Evolutionary conservation across 2,888 invertebrate species (phyloP).

Genomic region (Melinopterus prodromus): DNA sequence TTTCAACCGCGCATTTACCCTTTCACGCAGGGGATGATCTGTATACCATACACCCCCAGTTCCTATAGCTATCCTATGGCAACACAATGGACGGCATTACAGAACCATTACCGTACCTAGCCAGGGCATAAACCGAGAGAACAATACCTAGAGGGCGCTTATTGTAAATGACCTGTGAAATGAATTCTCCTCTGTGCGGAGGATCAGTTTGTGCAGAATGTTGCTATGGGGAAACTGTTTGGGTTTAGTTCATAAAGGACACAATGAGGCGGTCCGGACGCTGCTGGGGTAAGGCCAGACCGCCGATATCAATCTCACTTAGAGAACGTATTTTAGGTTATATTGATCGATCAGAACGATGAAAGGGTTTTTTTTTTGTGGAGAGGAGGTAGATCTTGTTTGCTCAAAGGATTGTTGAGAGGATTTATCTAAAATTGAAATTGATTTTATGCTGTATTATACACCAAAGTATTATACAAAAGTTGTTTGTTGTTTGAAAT

Average conservation of each 20-base stretch:
- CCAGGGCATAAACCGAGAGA: background rate
- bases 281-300: background rate
- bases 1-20: no score
- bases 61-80: background rate
- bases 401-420: no score
- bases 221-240: background rate
- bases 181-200: background rate
- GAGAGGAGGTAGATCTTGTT: no score
- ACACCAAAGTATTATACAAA: no score
- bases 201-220: background rate
- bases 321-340: background rate
- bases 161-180: conserved; percentile 4
- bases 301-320: background rate
- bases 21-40: no score
- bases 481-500: no score
- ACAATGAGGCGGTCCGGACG: background rate
- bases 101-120: background rate
- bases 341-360: background rate
- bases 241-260: background rate
- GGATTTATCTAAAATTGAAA: no score
- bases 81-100: background rate
- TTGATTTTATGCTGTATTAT: no score
- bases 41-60: no score
- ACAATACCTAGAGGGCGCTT: background rate
- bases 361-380: background rate